phyloP scores from a whole-genome alignment of 2,888 invertebrate genomes.

The Lepidocyrtinus sp. region DNA sequence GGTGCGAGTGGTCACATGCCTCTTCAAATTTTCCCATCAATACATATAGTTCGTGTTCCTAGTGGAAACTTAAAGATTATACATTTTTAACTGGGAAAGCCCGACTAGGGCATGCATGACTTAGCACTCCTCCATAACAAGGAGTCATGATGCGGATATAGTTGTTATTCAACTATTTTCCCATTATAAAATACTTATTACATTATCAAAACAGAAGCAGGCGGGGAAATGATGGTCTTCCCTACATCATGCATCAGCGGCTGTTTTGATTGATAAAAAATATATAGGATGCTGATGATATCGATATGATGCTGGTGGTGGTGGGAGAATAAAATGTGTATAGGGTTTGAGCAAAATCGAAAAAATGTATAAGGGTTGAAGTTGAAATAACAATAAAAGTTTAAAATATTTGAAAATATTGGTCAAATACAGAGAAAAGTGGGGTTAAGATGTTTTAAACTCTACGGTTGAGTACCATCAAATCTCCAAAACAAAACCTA shows the following conservation, averaged over 20 bases:
- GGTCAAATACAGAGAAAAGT: slow-evolving; percentile 39
- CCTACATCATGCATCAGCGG: slow-evolving; percentile 26
- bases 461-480: slow-evolving; percentile 39
- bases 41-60: slow-evolving; percentile 29
- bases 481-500: not conserved
- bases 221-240: not conserved
- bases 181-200: slow-evolving; percentile 29
- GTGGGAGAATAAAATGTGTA: slow-evolving; percentile 30
- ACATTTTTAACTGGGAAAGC: slow-evolving; percentile 24
- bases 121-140: slow-evolving; percentile 10
- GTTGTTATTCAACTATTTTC: slow-evolving; percentile 27
- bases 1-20: not conserved
- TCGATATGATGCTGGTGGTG: not conserved
- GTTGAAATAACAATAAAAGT: not conserved
- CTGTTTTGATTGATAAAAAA: slow-evolving; percentile 53
- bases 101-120: slow-evolving; percentile 43
- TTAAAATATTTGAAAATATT: slow-evolving; percentile 46
- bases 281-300: slow-evolving; percentile 2
- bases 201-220: slow-evolving; percentile 18
- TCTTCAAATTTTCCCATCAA: not conserved
- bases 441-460: slow-evolving; percentile 33
- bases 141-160: slow-evolving; percentile 17
- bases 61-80: slow-evolving; percentile 40
- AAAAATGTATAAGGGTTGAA: slow-evolving; percentile 34
- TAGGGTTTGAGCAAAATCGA: not conserved